Evolutionary conservation across 2,113 vertebrate genomes (phyloP).

Genomic region (Mus musculus): GRCm39 chr2:135743501-135744000

Average conservation of each 20-base stretch:
- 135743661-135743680: neutral
- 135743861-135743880: no score
- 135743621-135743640: neutral
- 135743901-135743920: neutral
- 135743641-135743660: neutral
- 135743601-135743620: neutral
- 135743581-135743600: neutral
- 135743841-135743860: neutral
- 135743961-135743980: neutral
- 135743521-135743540: neutral
- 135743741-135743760: neutral
- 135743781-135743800: neutral
- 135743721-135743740: neutral
- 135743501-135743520: neutral
- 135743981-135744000: neutral
- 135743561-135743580: neutral
- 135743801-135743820: no score
- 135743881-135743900: neutral
- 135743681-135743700: neutral
- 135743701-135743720: neutral
- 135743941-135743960: neutral
- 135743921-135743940: neutral
- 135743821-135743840: neutral
- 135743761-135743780: neutral
- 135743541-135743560: neutral